Percentiles rank a stretch among this genome's conserved stretches.
Conservation (phyloP, 2,113 vertebrate species). For the Campylomormyrus tamandua region DNA sequence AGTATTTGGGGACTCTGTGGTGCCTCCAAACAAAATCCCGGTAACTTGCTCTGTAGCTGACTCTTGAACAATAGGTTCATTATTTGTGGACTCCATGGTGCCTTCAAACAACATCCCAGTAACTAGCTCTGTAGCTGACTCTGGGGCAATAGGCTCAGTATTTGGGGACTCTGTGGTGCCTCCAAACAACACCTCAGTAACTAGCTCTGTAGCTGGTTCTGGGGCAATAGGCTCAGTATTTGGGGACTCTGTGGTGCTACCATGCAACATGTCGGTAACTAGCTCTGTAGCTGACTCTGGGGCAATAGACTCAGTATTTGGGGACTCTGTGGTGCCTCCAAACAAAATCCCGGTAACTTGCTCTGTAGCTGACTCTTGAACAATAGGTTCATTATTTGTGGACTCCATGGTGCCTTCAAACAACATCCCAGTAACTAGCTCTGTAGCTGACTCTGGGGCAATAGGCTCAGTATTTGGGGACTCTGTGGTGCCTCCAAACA, state of each 20-base stretch:
- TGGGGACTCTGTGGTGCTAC: no score
- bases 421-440: background rate
- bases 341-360: rapidly evolving
- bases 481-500: rapidly evolving
- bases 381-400: no score
- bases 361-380: no score
- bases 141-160: background rate
- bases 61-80: no score
- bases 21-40: background rate
- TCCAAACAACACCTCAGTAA: background rate
- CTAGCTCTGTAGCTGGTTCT: background rate
- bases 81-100: no score
- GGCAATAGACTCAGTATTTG: background rate
- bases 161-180: background rate
- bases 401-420: no score
- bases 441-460: background rate
- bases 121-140: background rate
- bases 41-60: no score
- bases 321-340: no score
- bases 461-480: background rate
- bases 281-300: background rate
- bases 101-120: background rate
- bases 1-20: background rate
- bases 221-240: background rate
- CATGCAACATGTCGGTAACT: background rate